Conservation (phyloP, 2,113 vertebrate species). For the Leiothrix lutea region DNA sequence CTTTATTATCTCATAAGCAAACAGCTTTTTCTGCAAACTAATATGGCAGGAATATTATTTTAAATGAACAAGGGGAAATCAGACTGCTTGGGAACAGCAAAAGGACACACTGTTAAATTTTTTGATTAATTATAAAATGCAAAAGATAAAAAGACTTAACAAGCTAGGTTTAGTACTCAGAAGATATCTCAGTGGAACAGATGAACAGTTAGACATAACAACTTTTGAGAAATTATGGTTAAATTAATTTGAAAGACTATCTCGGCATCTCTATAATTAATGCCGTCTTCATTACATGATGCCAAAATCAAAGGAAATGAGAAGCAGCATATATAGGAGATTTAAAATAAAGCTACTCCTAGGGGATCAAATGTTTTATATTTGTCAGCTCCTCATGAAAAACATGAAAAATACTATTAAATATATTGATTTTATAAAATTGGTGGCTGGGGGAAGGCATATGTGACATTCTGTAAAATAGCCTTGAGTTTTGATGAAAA, state of each 20-base stretch:
- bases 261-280: neutral
- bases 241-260: neutral
- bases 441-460: fast-evolving
- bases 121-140: neutral
- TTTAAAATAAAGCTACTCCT: neutral
- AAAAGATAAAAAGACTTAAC: neutral
- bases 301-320: neutral
- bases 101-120: neutral
- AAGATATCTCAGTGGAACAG: neutral
- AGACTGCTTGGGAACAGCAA: neutral
- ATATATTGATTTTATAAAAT: neutral
- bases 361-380: neutral
- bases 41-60: neutral
- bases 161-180: neutral
- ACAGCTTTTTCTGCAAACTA: neutral
- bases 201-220: neutral
- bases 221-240: neutral
- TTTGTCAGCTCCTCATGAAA: neutral
- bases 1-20: neutral
- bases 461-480: neutral
- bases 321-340: neutral
- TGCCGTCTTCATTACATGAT: neutral
- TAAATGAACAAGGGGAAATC: neutral
- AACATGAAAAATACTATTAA: neutral
- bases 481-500: neutral